Conservation (phyloP, 2,888 invertebrate genomes). For the Phanerotoma sp. region DNA sequence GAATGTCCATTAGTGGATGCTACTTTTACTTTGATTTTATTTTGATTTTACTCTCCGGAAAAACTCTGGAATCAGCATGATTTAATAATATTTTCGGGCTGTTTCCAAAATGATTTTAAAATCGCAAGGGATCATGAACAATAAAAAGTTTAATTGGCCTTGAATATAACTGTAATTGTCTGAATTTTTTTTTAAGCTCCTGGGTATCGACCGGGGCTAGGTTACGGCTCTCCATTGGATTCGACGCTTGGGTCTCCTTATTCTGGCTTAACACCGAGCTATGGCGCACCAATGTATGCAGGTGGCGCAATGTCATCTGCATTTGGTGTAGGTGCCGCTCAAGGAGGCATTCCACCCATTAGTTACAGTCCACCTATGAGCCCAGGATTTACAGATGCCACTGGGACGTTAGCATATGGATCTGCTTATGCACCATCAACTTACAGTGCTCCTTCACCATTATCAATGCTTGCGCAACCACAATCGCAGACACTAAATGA, state of each 20-base stretch:
- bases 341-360: not conserved
- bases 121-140: too few species aligned
- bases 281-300: not conserved
- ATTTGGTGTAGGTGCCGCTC: not conserved
- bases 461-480: slow-evolving; percentile 4
- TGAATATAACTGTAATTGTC: too few species aligned
- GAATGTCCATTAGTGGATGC: too few species aligned
- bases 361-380: not conserved
- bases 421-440: not conserved
- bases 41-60: too few species aligned
- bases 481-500: slow-evolving; percentile 9
- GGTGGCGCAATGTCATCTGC: not conserved
- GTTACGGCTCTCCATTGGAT: not conserved
- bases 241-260: too few species aligned
- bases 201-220: slow-evolving; percentile 1
- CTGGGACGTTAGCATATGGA: not conserved
- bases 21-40: too few species aligned
- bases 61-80: too few species aligned
- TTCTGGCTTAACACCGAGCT: too few species aligned
- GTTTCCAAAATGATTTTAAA: too few species aligned
- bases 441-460: not conserved
- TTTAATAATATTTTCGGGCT: too few species aligned
- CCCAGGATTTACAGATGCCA: not conserved
- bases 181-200: too few species aligned
- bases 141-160: too few species aligned